These are phyloP conservation scores for Anthophora plumipes DNA, from an alignment of 2,888 invertebrate species.

Conservation along the genomic window DNA sequence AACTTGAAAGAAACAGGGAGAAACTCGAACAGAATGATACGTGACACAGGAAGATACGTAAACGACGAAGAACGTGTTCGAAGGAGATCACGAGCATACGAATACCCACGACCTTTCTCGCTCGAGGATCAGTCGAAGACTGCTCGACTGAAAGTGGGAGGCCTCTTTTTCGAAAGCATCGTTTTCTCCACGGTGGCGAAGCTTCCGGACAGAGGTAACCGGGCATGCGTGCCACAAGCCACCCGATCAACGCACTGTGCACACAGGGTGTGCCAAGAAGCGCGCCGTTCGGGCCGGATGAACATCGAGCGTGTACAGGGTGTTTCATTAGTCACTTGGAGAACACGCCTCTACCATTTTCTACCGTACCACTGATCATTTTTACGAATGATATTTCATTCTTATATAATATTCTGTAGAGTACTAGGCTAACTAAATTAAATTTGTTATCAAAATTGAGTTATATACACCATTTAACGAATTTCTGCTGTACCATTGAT, in stretches of 20 bases:
- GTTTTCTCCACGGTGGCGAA: constrained; percentile 70
- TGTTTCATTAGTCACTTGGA: background rate
- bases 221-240: constrained; percentile 74
- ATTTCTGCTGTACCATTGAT: too few species aligned
- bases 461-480: too few species aligned
- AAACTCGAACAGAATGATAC: background rate
- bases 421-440: too few species aligned
- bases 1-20: background rate
- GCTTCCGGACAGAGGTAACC: constrained; percentile 70
- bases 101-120: constrained; percentile 54
- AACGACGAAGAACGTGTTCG: constrained; percentile 41
- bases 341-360: too few species aligned
- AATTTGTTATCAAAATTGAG: too few species aligned
- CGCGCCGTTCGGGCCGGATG: background rate
- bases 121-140: constrained; percentile 72
- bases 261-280: constrained; percentile 68
- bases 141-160: constrained; percentile 61
- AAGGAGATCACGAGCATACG: constrained; percentile 5
- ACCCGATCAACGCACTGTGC: constrained; percentile 62
- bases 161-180: constrained; percentile 69
- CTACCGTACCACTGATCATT: too few species aligned
- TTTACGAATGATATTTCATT: too few species aligned
- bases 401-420: too few species aligned
- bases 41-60: background rate
- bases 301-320: constrained; percentile 2